Evolutionary conservation across 2,797 vertebrate species (phyloP), one percentile per base, ranked within the genome.

Genomic region (Lates japonicus): DNA sequence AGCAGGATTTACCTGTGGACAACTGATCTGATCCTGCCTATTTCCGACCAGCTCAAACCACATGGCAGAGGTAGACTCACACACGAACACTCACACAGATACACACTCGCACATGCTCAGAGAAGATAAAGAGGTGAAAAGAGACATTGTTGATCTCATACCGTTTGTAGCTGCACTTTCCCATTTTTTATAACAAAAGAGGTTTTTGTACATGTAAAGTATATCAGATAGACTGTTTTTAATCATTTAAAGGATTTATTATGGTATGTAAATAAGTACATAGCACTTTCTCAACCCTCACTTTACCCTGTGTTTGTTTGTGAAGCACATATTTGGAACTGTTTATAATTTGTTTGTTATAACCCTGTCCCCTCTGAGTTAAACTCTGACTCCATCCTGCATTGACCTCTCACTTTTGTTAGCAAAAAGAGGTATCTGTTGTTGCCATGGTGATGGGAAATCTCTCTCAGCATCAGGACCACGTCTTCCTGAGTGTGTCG

Each of bases 11-110:
- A 88, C 65, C 71, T 68, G 80, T 57, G 58, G 66, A 66, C 82
- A 33, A 20, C 80, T 87, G 78, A 90, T 85, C 78, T 86, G 83
- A 92, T 90, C 91, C 87, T 73, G 78, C 78, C 87, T 93, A 92
- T 92, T 91, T 90, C 74, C 2, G 31, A 83, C 81, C 61, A 55
- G 88, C 85, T 87, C 83, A 80, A 73, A 81, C 72, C 68, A 51
- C 74, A 64, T 52, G 82, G 64, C 82, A 74, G 67, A 78, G 67
- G 44, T 85, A 70, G 16, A 74, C 70, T 60, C 65, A 55, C 39
- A 7, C 51, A 44, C 55, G 52, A 37, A 46, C 46, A 66, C 66
- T 74, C 35, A 60, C 39, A 60, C 60, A 63, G 19, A 33, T 11
- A 67, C 57, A 52, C 71, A 52, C 25, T 13, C 20, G 7, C 63